These are phyloP conservation scores for Synanthedon myopaeformis DNA, from an alignment of 2,888 invertebrate genomes.

Conservation along the genomic window DNA sequence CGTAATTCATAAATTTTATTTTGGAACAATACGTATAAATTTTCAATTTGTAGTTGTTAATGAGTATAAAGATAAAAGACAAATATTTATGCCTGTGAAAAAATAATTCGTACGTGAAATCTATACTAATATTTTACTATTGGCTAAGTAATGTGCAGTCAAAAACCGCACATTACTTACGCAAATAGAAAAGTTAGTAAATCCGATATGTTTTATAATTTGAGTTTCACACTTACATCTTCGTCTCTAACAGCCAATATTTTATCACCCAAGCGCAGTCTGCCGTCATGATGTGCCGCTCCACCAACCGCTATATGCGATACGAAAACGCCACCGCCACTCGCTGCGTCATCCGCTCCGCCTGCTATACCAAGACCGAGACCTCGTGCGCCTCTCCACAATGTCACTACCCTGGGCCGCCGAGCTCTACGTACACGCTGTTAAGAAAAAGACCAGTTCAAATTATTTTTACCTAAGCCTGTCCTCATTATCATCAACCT, in stretches of 20 bases:
- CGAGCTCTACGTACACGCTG: constrained; percentile 59
- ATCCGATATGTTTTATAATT: too few relatives aligned
- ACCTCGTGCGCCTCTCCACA: constrained; percentile 59
- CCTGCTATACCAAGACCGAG: constrained; percentile 62
- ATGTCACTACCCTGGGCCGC: constrained; percentile 51
- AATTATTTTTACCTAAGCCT: not conserved
- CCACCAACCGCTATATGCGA: constrained; percentile 64
- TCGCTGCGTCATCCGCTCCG: constrained; percentile 59
- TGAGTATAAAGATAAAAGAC: too few relatives aligned
- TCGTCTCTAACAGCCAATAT: constrained; percentile 63
- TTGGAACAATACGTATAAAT: too few relatives aligned
- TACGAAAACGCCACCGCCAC: constrained; percentile 61
- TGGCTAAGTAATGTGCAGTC: too few relatives aligned
- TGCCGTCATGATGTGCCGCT: constrained; percentile 59
- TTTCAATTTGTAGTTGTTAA: too few relatives aligned
- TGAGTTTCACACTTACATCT: constrained; percentile 37
- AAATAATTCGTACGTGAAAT: too few relatives aligned
- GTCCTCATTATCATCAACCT: too few relatives aligned
- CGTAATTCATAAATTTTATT: too few relatives aligned
- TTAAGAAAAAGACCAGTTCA: constrained; percentile 4
- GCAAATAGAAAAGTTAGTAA: too few relatives aligned
- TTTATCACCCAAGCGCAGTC: constrained; percentile 62
- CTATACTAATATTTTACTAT: too few relatives aligned
- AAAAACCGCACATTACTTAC: too few relatives aligned
- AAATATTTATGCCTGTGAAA: too few relatives aligned